Evolutionary conservation across 2,888 invertebrate species (phyloP).

Genomic region (Tuberolachnus salignus): DNA sequence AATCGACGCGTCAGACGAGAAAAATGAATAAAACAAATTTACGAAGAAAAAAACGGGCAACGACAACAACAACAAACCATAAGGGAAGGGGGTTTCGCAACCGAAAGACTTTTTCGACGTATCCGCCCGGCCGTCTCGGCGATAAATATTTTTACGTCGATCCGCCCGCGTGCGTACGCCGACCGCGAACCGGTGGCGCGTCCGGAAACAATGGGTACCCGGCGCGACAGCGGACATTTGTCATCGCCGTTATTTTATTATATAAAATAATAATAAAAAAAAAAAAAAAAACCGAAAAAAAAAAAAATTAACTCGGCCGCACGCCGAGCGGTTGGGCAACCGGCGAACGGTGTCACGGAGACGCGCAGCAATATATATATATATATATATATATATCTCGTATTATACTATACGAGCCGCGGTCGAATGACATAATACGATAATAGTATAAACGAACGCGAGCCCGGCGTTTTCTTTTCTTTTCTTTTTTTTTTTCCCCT

Average conservation of each 20-base stretch:
- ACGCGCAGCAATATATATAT: too few species aligned
- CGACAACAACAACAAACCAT: too few species aligned
- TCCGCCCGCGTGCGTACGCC: neutral
- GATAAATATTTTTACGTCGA: constrained; percentile 25
- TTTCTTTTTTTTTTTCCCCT: too few species aligned
- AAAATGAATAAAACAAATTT: too few species aligned
- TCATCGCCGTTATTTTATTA: constrained; percentile 45
- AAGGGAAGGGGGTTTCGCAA: constrained; percentile 23
- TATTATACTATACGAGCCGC: too few species aligned
- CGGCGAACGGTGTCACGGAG: neutral
- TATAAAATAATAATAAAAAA: too few species aligned
- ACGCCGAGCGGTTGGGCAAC: constrained; percentile 26
- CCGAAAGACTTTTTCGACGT: neutral
- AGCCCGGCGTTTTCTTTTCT: too few species aligned
- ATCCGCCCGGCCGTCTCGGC: neutral
- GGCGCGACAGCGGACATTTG: constrained; percentile 46
- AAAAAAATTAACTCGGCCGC: constrained; percentile 24
- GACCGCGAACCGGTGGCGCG: constrained; percentile 19
- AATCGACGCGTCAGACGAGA: constrained; percentile 29
- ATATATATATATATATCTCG: too few species aligned
- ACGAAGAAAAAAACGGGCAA: neutral
- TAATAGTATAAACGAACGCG: too few species aligned
- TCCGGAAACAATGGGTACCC: constrained; percentile 48
- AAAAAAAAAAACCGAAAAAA: too few species aligned
- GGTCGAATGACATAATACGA: too few species aligned